Evolutionary conservation across 2,888 invertebrate genomes (phyloP).

Genomic region (Leptarthrus brevirostris): DNA sequence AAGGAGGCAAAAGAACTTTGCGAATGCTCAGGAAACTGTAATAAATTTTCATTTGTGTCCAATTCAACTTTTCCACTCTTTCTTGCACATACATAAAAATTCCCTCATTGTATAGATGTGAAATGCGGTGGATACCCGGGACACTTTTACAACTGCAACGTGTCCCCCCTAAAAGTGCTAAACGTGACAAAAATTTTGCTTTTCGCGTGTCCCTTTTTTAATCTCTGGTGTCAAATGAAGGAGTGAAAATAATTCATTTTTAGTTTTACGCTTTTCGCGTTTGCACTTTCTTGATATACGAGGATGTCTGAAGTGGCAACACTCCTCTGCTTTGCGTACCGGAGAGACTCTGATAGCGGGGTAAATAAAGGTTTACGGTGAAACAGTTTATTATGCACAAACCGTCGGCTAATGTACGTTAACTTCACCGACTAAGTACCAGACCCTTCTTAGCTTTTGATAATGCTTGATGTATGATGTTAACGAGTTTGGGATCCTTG

Average conservation of each 20-base stretch:
- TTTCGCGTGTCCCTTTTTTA: slow-evolving; percentile 40
- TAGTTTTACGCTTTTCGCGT: slow-evolving; percentile 35
- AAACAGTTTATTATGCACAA: no score
- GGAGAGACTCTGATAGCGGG: no score
- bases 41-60: slow-evolving; percentile 60
- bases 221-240: slow-evolving; percentile 41
- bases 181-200: slow-evolving; percentile 42
- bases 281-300: slow-evolving; percentile 15
- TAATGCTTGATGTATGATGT: no score
- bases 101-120: slow-evolving; percentile 7
- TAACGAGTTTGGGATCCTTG: no score
- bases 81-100: slow-evolving; percentile 8
- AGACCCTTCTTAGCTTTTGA: no score
- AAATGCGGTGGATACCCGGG: slow-evolving; percentile 1
- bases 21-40: slow-evolving; percentile 55
- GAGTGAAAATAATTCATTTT: slow-evolving; percentile 40
- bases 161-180: slow-evolving; percentile 44
- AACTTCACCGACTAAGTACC: no score
- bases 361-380: no score
- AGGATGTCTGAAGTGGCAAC: no score
- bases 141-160: slow-evolving; percentile 31
- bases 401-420: no score
- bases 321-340: no score
- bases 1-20: slow-evolving; percentile 36
- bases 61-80: slow-evolving; percentile 58